A percentile compares a stretch with the other conserved stretches of the same genome.
phyloP scores from a whole-genome alignment of 2,888 invertebrate genomes.

The Agelastica alni region DNA sequence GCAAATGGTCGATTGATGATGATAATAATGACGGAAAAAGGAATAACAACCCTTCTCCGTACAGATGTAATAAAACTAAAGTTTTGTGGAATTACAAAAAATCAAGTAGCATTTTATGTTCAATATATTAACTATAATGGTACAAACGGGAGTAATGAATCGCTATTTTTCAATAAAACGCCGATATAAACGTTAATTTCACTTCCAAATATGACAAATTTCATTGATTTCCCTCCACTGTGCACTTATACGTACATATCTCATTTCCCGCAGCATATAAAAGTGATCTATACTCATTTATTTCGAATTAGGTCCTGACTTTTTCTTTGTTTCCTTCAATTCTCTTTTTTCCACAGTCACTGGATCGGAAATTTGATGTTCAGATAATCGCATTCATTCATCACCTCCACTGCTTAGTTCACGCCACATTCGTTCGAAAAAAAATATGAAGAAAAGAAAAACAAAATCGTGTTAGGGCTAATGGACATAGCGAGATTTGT shows the following conservation, averaged over 20 bases:
- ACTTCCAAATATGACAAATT: neutral
- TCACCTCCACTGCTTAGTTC: constrained; percentile 5
- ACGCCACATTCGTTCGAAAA: neutral
- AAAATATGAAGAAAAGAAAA: neutral
- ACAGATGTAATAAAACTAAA: no score
- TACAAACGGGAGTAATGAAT: no score
- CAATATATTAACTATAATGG: no score
- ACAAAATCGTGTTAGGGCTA: neutral
- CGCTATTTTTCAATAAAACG: neutral
- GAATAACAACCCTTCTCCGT: no score
- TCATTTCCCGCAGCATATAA: neutral
- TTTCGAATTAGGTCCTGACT: constrained; percentile 12
- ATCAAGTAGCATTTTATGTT: no score
- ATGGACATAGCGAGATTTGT: neutral
- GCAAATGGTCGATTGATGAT: no score
- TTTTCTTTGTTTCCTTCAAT: constrained; percentile 1
- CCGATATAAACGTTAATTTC: neutral
- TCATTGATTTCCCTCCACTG: neutral
- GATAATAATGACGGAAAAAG: no score
- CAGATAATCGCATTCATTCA: constrained; percentile 19
- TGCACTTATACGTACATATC: neutral
- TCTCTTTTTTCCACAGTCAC: constrained; percentile 1
- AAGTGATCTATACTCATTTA: constrained; percentile 15
- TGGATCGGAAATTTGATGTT: constrained; percentile 19
- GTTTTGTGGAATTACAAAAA: no score